Percentiles rank a stretch among this genome's conserved stretches.
Conservation (phyloP, 2,797 vertebrate species). For the Acanthornis magna region DNA sequence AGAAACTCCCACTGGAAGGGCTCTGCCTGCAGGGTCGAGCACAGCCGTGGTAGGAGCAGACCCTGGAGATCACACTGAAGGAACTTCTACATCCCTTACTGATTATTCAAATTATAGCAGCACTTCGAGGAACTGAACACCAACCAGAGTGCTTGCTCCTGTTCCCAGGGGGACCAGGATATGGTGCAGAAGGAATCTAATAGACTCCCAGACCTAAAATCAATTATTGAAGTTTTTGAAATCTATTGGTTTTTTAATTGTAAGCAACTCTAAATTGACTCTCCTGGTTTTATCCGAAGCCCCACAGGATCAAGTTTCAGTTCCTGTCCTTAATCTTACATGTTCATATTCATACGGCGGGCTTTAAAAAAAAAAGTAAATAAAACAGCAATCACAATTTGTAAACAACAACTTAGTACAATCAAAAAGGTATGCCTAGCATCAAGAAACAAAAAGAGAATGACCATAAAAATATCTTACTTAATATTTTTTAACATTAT, state of each 20-base stretch:
- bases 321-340: not conserved
- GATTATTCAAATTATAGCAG: not conserved
- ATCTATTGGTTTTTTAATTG: not conserved
- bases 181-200: not conserved
- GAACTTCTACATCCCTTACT: not conserved
- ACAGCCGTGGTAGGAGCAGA: rapidly evolving
- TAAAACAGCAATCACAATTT: not conserved
- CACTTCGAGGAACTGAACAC: not conserved
- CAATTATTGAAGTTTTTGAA: not conserved
- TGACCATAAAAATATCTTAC: no score
- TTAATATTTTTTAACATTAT: not conserved
- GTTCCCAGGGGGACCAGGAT: not conserved
- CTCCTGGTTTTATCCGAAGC: not conserved
- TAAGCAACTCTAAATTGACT: not conserved
- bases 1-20: not conserved
- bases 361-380: not conserved
- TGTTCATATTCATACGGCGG: not conserved
- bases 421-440: not conserved
- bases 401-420: not conserved
- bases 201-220: not conserved
- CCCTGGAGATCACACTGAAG: not conserved
- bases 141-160: not conserved
- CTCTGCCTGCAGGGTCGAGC: not conserved
- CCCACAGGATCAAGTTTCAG: not conserved
- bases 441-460: not conserved